These are phyloP conservation scores for Lithodes maja DNA, from an alignment of 2,888 invertebrate genomes.

Conservation along the genomic window DNA sequence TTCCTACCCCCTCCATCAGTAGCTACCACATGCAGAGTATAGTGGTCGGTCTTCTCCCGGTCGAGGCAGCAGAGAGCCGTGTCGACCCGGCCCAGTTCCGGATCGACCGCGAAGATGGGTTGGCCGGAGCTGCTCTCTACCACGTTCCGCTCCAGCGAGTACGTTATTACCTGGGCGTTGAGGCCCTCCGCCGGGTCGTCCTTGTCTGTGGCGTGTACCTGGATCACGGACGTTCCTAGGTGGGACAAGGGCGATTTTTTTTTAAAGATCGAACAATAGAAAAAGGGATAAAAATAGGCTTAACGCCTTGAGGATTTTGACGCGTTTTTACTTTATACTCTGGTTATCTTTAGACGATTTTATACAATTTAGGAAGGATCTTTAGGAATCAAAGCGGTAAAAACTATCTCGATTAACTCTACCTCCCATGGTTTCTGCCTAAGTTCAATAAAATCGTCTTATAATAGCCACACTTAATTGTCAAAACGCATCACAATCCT, in stretches of 20 bases:
- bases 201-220: slow-evolving; percentile 40
- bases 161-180: slow-evolving; percentile 45
- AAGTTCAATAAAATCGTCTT: too few relatives aligned
- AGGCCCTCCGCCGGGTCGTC: slow-evolving; percentile 43
- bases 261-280: background rate
- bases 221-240: slow-evolving; percentile 41
- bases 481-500: too few relatives aligned
- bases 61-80: slow-evolving; percentile 61
- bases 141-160: slow-evolving; percentile 58
- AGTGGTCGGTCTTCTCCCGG: slow-evolving; percentile 47
- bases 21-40: slow-evolving; percentile 50
- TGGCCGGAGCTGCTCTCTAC: slow-evolving; percentile 32
- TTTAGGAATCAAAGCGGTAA: too few relatives aligned
- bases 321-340: too few relatives aligned
- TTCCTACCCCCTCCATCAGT: slow-evolving; percentile 59
- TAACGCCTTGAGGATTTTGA: too few relatives aligned
- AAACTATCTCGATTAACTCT: too few relatives aligned
- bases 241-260: background rate
- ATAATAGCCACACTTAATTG: too few relatives aligned
- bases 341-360: too few relatives aligned
- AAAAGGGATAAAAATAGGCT: too few relatives aligned
- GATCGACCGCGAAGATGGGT: slow-evolving; percentile 48
- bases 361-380: too few relatives aligned
- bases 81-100: slow-evolving; percentile 23
- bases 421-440: too few relatives aligned